phyloP scores from a whole-genome alignment of 2,888 invertebrate species.

The Alloplasta piceator region DNA sequence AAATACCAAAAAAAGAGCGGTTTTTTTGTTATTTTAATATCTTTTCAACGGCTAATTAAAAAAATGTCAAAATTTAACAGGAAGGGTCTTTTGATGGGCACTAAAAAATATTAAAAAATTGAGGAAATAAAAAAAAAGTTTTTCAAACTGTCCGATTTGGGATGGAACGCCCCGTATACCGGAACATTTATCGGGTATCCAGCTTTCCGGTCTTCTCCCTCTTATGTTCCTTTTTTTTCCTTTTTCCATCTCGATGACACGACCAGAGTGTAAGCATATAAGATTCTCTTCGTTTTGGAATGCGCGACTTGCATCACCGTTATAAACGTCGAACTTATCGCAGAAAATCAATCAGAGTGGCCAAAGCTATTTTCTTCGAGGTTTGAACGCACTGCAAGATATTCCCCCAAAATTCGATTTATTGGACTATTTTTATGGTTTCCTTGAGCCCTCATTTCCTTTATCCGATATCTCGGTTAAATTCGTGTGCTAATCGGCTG shows the following conservation, averaged over 20 bases:
- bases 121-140: too few species aligned
- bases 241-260: conserved; percentile 20
- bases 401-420: not conserved
- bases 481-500: too few species aligned
- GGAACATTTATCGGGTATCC: conserved; percentile 14
- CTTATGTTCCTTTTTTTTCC: conserved; percentile 24
- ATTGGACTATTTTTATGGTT: conserved; percentile 81
- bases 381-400: not conserved
- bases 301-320: conserved; percentile 18
- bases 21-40: too few species aligned
- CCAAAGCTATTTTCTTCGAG: conserved; percentile 25
- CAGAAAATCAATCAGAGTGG: conserved; percentile 29
- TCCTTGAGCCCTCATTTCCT: not conserved
- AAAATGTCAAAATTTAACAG: too few species aligned
- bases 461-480: not conserved
- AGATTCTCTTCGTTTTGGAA: conserved; percentile 33
- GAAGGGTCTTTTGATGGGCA: too few species aligned
- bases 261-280: conserved; percentile 18
- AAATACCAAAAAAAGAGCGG: too few species aligned
- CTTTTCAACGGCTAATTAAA: too few species aligned
- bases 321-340: conserved; percentile 46
- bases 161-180: too few species aligned
- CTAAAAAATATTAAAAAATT: too few species aligned
- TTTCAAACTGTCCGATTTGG: too few species aligned
- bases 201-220: conserved; percentile 23